Conservation (phyloP, 2,797 vertebrate species). For the Gallirallus australis region DNA sequence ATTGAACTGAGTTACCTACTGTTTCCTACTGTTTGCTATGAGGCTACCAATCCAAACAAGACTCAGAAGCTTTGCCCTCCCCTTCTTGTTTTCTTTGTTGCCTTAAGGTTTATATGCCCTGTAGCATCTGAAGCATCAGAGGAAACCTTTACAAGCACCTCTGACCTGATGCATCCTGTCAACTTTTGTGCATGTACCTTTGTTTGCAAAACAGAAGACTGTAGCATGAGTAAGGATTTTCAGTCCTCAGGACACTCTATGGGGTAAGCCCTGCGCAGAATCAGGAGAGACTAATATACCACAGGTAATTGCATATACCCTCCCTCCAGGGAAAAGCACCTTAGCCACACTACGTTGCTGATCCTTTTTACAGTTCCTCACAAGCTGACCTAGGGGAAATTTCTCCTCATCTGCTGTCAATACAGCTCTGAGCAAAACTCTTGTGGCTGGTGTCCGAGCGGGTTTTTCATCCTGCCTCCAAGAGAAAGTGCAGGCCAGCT, state of each 20-base stretch:
- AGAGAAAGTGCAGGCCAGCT: background rate
- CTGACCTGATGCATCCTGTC: background rate
- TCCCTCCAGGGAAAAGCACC: background rate
- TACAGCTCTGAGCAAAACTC: background rate
- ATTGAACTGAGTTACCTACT: background rate
- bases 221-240: background rate
- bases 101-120: background rate
- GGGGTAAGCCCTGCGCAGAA: background rate
- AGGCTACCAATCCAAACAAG: background rate
- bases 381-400: background rate
- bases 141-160: background rate
- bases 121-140: background rate
- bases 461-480: background rate
- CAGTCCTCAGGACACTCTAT: background rate
- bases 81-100: background rate
- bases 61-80: background rate
- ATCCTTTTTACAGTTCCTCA: background rate
- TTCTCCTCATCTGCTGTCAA: background rate
- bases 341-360: background rate
- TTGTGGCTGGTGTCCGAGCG: fast-evolving
- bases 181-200: background rate
- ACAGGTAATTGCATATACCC: background rate
- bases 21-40: background rate
- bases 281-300: background rate
- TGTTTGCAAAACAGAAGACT: background rate